Base-by-base conservation (phyloP, 2,888 invertebrate species). In the Agrochola circellaris region DNA sequence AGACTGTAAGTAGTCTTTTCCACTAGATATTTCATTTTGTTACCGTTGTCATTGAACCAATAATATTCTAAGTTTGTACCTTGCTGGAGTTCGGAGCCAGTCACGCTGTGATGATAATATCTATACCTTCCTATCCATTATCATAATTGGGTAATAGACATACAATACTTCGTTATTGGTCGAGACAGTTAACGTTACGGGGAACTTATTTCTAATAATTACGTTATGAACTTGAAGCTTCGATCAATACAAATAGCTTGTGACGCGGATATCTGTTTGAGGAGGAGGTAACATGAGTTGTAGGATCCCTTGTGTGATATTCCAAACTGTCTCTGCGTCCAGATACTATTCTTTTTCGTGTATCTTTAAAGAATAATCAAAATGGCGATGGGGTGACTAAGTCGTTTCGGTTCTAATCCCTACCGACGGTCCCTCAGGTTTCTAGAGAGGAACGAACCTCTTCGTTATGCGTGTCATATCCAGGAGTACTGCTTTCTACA, bases 101-200 rank as follows among this genome's bases (percentile, higher is more conserved):
- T 62, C 72, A 71, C 61, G 61, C 38, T 5, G 26, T 34, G 38
- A 68, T 56, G 45, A 38, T 70, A 62, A 70, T 58, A 17, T 62
- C 13, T 61, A 45, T 17, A 48, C 48, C 17, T 48, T 5, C 20
- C 20, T 51, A 67, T 61, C n/a, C 34, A 81, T 77, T 72, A 81
- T 34, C 23, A n/a, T 70, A 45, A 73, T 77, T 70, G 64, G 13
- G 34, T 72, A 74, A 80, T 73, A 68, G 2, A 61, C 26, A 61
- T 42, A 84, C 58, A 81, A 81, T 85, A 77, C 65, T 77, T 77
- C 54, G 38, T 74, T 76, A 81, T 48, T 17, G 65, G 30, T 9
- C 17, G 13, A 34, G 45, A 65, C 56, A 8, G n/a, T 51, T 23
- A 48, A 70, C 30, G 60, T 23, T 56, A 48, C 54, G n/a, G 58